Conservation (phyloP, 2,113 vertebrate species). For the Mesocricetus auratus region DNA sequence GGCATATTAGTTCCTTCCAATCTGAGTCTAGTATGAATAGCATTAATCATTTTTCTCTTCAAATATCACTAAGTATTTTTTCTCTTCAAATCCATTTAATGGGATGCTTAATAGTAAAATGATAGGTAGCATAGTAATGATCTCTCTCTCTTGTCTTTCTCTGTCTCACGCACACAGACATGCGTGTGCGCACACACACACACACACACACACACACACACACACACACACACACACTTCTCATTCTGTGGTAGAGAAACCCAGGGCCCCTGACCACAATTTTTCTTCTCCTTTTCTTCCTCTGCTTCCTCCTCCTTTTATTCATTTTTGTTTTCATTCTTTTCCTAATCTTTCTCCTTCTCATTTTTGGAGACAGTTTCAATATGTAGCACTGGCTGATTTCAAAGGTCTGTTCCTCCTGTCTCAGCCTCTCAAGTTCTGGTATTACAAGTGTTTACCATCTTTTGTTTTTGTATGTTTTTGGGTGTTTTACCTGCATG, state of each 20-base stretch:
- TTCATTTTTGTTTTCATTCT: background rate
- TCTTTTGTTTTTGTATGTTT: background rate
- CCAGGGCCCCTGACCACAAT: too few species aligned
- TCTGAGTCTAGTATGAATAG: conserved; percentile 22
- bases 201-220: too few species aligned
- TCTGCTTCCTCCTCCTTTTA: background rate
- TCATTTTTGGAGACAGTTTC: background rate
- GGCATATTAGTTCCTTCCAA: background rate
- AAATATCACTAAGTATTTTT: background rate
- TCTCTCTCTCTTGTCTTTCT: background rate
- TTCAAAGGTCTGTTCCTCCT: background rate
- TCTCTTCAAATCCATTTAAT: conserved; percentile 35
- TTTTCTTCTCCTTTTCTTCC: background rate
- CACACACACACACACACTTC: too few species aligned
- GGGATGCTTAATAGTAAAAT: conserved; percentile 1
- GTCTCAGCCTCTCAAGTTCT: background rate
- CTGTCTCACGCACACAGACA: too few species aligned
- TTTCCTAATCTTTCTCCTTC: background rate
- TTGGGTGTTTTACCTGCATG: background rate
- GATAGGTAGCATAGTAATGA: background rate
- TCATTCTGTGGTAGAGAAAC: background rate
- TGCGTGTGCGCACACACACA: too few species aligned
- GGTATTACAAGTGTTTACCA: background rate
- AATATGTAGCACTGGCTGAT: background rate
- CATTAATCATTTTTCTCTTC: background rate